These are phyloP conservation scores for Papilio machaon DNA, from an alignment of 1,140 invertebrate species.

Conservation along the genomic window DNA sequence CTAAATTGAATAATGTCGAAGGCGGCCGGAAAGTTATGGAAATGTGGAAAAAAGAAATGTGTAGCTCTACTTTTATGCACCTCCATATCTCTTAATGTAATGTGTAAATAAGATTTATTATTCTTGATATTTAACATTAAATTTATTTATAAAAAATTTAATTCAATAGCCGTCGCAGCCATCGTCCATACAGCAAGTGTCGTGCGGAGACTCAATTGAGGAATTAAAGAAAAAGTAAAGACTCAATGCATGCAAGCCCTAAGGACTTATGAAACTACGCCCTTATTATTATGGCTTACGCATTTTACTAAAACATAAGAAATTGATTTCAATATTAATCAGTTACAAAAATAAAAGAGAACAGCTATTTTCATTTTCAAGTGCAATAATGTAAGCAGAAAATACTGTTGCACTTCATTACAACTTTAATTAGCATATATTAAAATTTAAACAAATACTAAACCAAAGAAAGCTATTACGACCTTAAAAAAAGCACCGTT, in stretches of 20 bases:
- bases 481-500: conserved; percentile 18
- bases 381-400: background rate
- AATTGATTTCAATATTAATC: background rate
- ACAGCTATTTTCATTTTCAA: background rate
- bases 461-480: conserved; percentile 21
- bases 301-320: background rate
- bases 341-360: background rate
- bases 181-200: no score
- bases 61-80: background rate
- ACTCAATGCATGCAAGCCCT: no score
- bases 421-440: background rate
- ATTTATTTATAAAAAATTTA: no score
- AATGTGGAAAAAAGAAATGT: conserved; percentile 48
- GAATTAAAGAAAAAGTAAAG: no score
- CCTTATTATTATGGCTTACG: no score
- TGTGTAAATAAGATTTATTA: background rate
- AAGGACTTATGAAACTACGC: no score
- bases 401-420: background rate
- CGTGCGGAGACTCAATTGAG: no score
- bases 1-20: conserved; percentile 77
- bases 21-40: conserved; percentile 74
- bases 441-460: background rate
- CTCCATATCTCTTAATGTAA: background rate
- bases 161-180: no score
- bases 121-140: background rate